Percentiles rank a stretch among this genome's conserved stretches.
These are phyloP conservation scores for Adineta ricciae DNA, from an alignment of 2,888 invertebrate species.

Conservation along the genomic window DNA sequence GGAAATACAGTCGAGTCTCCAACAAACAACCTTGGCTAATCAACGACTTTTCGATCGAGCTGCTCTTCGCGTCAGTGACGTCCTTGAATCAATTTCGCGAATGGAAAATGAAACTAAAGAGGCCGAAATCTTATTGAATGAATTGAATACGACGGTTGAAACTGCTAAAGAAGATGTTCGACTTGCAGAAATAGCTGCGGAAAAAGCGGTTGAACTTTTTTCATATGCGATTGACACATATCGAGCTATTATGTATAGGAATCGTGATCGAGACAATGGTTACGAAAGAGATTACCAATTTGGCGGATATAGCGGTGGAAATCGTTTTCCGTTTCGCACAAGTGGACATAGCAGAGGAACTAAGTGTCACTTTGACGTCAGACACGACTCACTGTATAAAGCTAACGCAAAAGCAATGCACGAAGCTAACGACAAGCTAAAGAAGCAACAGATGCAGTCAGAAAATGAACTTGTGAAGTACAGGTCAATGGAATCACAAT, in stretches of 20 bases:
- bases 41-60: not conserved
- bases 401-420: not conserved
- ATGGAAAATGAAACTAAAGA: not conserved
- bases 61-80: not conserved
- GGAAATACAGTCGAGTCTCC: not conserved
- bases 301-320: too few relatives aligned
- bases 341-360: not conserved
- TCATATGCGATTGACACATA: not conserved
- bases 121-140: not conserved
- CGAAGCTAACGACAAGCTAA: not conserved
- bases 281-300: too few relatives aligned
- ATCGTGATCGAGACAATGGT: not conserved
- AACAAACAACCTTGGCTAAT: not conserved
- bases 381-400: not conserved
- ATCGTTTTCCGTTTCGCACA: not conserved
- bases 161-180: not conserved
- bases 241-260: not conserved
- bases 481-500: not conserved
- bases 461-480: not conserved
- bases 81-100: not conserved
- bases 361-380: not conserved
- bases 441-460: not conserved
- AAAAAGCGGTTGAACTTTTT: not conserved
- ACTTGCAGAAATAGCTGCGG: not conserved
- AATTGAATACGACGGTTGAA: not conserved